Conservation (phyloP, 1,140 invertebrate species). For the Aphelinus certus region DNA sequence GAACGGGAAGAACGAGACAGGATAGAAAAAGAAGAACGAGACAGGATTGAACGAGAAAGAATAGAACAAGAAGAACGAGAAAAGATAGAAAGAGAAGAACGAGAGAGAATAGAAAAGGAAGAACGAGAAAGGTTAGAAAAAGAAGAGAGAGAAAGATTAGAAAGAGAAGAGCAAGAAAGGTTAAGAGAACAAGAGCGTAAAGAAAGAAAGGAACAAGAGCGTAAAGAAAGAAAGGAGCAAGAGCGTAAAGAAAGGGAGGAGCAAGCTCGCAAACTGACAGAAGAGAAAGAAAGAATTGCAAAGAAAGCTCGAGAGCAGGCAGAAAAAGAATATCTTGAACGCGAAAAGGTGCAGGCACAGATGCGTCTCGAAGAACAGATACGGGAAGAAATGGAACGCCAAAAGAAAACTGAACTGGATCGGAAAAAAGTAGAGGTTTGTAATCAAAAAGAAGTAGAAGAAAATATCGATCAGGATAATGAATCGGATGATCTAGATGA, state of each 20-base stretch:
- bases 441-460: no score
- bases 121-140: not conserved
- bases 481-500: conserved; percentile 8
- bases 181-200: not conserved
- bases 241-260: not conserved
- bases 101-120: not conserved
- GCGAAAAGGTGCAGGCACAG: not conserved
- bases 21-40: not conserved
- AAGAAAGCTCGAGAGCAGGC: not conserved
- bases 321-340: not conserved
- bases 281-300: not conserved
- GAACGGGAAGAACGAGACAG: not conserved
- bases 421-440: no score
- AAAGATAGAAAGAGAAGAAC: conserved; percentile 6
- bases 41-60: no score
- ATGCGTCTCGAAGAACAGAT: conserved; percentile 17
- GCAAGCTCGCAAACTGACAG: not conserved
- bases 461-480: no score
- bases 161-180: not conserved
- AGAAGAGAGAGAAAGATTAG: not conserved
- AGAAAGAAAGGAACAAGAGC: not conserved
- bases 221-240: not conserved
- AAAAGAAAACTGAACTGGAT: no score
- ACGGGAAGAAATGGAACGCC: not conserved
- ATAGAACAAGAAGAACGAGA: conserved; percentile 3